Base-by-base conservation (phyloP, 1,140 invertebrate species). In the Drosophila yakuba region DNA sequence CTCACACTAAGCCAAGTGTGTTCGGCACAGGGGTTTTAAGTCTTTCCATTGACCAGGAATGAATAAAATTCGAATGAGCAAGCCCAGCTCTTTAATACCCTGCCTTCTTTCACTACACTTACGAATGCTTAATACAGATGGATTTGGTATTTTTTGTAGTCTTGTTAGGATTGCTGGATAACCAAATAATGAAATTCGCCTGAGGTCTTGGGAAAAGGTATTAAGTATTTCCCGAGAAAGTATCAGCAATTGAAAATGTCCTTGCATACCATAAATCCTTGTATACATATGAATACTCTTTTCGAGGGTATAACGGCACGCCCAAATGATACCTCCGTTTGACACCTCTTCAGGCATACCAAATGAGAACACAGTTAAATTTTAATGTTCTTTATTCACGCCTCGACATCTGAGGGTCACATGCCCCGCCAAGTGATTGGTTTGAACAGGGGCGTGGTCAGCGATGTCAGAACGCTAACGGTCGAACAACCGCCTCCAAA, bases 361-460 rank as follows among this genome's bases (percentile, higher is more conserved):
- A 17, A 72, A 32, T 58, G 28, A 57, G 8, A 50, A 71, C 7
- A 10, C 32, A 3, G 32, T 2, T 52, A 71, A 71, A 50, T 58
- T 57, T 36, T 43, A 52, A 71, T 72, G 69, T 71, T 52, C 56
- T 71, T 71, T 71, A 72, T 72, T 72, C 10, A 58, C 36, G 20
- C 54, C 38, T 41, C 4, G 51, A 68, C 32, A 55, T 68, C 38
- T 25, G 38, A 44, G 50, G 38, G 38, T 52, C 28, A 17, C 17
- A 15, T 28, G 23, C 12, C 38, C 4, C 14, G n/a, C 25, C 28
- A 51, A 51, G 25, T 51, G 54, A 38, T 20, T 10, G 35, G 1
- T 41, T 20, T 44, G 28, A 2, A 12, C 8, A 20, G 3, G 23
- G 67, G 67, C 51, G 64, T 69, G 64, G 50, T 48, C 20, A n/a